Base-by-base conservation (phyloP, 1,140 invertebrate genomes). In the Helicorthomorpha holstii region DNA sequence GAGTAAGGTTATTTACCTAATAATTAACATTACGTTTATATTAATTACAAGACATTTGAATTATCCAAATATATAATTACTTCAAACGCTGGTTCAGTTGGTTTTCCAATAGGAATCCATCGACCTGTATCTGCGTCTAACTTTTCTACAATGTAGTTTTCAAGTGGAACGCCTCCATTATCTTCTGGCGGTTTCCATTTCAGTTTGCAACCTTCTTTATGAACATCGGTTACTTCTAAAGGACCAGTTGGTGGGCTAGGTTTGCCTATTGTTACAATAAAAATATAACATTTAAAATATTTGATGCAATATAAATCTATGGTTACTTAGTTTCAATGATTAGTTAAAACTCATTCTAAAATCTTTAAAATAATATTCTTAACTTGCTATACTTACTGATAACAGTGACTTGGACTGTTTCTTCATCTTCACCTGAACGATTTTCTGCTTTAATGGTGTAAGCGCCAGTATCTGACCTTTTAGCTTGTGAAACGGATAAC, bases 111-210 rank as follows among this genome's bases (percentile, higher is more conserved):
- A 1, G 84, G 83, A 41, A 90, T 71, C 86, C 87, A 92, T 47
- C 85, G 75, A 1, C 85, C 83, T 1, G 80, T 82, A 53, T 85
- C 82, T 0, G 78, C 77, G 60, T 91, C 86, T 68, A 89, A 76
- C 66, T 94, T 94, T 63, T 95, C 92, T 19, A 96, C 84, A 43
- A 85, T 73, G 63, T 95, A 96, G 63, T 87, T 80, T 56, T 92
- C 87, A 56, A 97, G 80, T 1, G 90, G 88, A 7, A 80, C 76
- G 52, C 91, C 91, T 49, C 91, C 92, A 71, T 95, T 89, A 66
- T 90, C 83, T 51, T 79, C 68, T 22, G 93, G 93, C 56, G 87
- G 79, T 63, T 92, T 88, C 93, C 93, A 98, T 67, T 90, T 84
- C 0, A 98, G 71, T 2, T 79, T 86, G 61, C 87, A 93, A 19